Evolutionary conservation across 2,797 vertebrate genomes (phyloP).

Genomic region (Ibycter americanus): DNA sequence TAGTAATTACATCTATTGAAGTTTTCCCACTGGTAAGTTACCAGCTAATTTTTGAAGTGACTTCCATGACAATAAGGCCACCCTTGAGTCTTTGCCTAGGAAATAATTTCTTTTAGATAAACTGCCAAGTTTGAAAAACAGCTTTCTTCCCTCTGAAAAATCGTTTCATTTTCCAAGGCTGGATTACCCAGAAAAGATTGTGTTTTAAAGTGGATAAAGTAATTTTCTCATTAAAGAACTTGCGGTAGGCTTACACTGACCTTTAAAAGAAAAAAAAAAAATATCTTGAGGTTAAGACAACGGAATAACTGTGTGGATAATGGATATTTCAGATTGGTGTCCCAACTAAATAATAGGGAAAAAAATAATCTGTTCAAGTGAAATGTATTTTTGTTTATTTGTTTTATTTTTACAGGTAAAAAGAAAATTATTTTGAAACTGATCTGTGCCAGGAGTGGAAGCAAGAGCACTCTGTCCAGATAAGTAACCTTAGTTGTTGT

Average conservation of each 20-base stretch:
- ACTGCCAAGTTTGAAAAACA: conserved; percentile 25
- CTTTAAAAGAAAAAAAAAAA: conserved; percentile 6
- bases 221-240: conserved; percentile 64
- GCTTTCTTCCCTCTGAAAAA: conserved; percentile 32
- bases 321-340: conserved; percentile 35
- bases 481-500: neutral
- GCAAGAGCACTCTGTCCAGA: neutral
- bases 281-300: neutral
- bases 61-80: neutral
- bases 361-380: neutral
- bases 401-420: neutral
- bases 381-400: neutral
- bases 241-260: conserved; percentile 16
- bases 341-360: neutral
- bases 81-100: neutral
- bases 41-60: neutral
- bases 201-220: conserved; percentile 58
- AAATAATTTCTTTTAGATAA: conserved; percentile 36
- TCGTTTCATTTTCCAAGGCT: conserved; percentile 12
- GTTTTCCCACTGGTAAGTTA: conserved; percentile 2
- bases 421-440: neutral
- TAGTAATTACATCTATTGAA: neutral
- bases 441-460: neutral
- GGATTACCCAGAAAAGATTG: conserved; percentile 49
- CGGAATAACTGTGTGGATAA: conserved; percentile 17